phyloP scores from a whole-genome alignment of 2,888 invertebrate genomes.

The Monopis laevigella region DNA sequence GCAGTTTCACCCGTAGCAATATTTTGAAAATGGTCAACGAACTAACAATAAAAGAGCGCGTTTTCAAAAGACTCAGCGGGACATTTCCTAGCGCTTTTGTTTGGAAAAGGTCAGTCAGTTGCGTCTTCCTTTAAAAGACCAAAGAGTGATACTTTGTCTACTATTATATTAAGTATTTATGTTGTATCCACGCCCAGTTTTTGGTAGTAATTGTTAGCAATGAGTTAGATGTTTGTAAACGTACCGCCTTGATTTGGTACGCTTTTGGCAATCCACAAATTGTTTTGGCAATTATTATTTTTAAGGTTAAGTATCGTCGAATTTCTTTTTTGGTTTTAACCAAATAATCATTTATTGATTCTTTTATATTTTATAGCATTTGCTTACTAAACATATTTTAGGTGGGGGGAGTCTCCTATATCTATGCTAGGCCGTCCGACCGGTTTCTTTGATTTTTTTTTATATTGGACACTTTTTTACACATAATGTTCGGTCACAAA shows the following conservation, averaged over 20 bases:
- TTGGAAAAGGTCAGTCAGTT: constrained; percentile 45
- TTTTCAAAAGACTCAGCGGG: constrained; percentile 42
- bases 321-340: no score
- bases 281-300: no score
- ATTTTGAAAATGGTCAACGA: background rate
- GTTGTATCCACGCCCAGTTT: constrained; percentile 5
- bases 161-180: constrained; percentile 2
- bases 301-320: no score
- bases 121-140: constrained; percentile 31
- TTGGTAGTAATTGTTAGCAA: background rate
- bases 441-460: no score
- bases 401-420: no score
- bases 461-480: no score
- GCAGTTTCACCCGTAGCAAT: constrained; percentile 5
- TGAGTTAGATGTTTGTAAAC: constrained; percentile 46
- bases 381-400: no score
- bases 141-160: background rate
- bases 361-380: no score
- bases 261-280: no score
- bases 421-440: no score
- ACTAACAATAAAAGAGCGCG: constrained; percentile 3
- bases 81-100: constrained; percentile 43
- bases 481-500: no score
- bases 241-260: constrained; percentile 34
- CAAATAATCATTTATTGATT: no score